Conservation (phyloP, 2,888 invertebrate genomes). For the Aplocera efformata region DNA sequence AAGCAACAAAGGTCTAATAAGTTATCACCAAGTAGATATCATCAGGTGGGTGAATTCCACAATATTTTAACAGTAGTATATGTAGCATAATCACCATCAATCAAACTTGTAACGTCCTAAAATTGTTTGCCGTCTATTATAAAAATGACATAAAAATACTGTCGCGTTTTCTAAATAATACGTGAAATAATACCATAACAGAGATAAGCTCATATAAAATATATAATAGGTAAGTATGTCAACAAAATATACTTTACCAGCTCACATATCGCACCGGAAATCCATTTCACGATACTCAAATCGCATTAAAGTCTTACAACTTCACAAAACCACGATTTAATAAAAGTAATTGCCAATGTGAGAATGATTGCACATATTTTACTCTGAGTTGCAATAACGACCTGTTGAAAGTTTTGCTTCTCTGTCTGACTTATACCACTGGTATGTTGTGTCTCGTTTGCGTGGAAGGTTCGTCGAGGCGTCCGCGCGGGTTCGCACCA, state of each 20-base stretch:
- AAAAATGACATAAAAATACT: too few relatives aligned
- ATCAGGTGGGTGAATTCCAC: too few relatives aligned
- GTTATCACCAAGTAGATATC: too few relatives aligned
- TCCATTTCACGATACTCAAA: conserved; percentile 33
- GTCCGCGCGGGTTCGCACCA: conserved; percentile 67
- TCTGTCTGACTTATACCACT: conserved; percentile 47
- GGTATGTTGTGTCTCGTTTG: conserved; percentile 57
- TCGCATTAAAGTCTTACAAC: conserved; percentile 34
- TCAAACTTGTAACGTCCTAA: too few relatives aligned
- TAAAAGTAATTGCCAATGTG: conserved; percentile 51
- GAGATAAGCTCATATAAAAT: too few relatives aligned
- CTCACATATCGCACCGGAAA: conserved; percentile 21
- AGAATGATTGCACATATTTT: conserved; percentile 69
- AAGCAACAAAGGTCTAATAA: conserved; percentile 8
- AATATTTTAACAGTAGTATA: too few relatives aligned
- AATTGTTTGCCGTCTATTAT: too few relatives aligned
- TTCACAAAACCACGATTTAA: conserved; percentile 51
- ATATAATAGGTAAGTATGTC: neutral
- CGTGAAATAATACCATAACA: too few relatives aligned
- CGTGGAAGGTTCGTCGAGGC: conserved; percentile 43
- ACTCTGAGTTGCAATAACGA: conserved; percentile 73
- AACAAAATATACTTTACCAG: conserved; percentile 6
- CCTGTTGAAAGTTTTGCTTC: conserved; percentile 73
- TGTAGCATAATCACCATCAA: too few relatives aligned
- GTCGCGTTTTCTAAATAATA: too few relatives aligned